Conservation (phyloP, 2,888 invertebrate genomes). For the Drosophila borealis region DNA sequence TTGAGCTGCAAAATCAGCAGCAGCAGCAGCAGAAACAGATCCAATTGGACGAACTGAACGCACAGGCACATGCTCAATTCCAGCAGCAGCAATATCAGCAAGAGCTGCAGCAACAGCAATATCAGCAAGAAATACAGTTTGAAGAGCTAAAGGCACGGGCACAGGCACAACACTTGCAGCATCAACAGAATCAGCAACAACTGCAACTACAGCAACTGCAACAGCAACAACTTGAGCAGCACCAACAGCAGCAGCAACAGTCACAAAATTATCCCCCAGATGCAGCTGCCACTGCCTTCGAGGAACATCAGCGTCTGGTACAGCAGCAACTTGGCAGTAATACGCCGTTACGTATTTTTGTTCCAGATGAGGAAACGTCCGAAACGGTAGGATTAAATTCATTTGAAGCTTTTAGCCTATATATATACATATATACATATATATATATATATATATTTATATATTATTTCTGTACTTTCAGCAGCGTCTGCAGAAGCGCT, state of each 20-base stretch:
- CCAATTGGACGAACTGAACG: slow-evolving; percentile 49
- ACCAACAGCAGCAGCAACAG: slow-evolving; percentile 60
- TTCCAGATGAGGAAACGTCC: slow-evolving; percentile 84
- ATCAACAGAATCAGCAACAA: slow-evolving; percentile 68
- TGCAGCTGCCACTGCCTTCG: slow-evolving; percentile 73
- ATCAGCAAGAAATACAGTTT: slow-evolving; percentile 60
- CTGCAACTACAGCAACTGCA: slow-evolving; percentile 56
- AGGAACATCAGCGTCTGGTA: slow-evolving; percentile 82
- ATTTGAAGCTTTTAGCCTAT: neutral
- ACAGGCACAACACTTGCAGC: slow-evolving; percentile 62
- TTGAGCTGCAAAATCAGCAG: slow-evolving; percentile 76
- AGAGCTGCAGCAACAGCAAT: slow-evolving; percentile 47
- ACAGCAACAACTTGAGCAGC: slow-evolving; percentile 61
- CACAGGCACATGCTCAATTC: slow-evolving; percentile 70
- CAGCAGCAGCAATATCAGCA: slow-evolving; percentile 72
- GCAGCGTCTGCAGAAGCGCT: slow-evolving; percentile 78
- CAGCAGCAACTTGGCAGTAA: slow-evolving; percentile 82
- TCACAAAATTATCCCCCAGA: slow-evolving; percentile 56
- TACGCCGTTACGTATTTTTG: slow-evolving; percentile 85
- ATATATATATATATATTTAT: neutral
- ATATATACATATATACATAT: neutral
- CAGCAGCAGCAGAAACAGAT: slow-evolving; percentile 48
- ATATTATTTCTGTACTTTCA: slow-evolving; percentile 40
- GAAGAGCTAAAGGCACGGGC: slow-evolving; percentile 56
- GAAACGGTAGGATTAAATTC: slow-evolving; percentile 62